Conservation (phyloP, 2,797 vertebrate species). For the Bradypodion ventrale region DNA sequence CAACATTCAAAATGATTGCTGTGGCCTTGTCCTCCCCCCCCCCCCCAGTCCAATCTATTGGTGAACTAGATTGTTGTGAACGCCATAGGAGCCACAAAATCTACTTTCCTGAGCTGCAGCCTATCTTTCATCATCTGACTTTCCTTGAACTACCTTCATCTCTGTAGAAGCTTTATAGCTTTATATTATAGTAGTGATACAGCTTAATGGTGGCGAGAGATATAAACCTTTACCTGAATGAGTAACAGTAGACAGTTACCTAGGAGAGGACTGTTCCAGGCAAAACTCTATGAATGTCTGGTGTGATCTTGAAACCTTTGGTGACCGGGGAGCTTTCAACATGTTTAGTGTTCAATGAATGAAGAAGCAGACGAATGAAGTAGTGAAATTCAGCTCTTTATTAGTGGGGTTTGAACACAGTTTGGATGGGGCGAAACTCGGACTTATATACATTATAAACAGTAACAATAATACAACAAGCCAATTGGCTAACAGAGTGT, state of each 20-base stretch:
- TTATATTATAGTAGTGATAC: neutral
- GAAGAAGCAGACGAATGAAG: too few species aligned
- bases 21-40: neutral
- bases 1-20: neutral
- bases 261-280: neutral
- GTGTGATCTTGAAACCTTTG: neutral
- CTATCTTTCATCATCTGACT: constrained; percentile 3
- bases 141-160: constrained; percentile 4
- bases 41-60: neutral
- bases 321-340: neutral
- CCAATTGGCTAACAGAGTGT: too few species aligned
- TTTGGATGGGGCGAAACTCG: too few species aligned
- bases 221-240: neutral
- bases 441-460: too few species aligned
- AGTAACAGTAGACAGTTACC: constrained; percentile 1
- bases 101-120: neutral
- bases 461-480: too few species aligned
- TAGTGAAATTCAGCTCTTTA: too few species aligned
- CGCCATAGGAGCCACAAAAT: neutral
- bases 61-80: neutral
- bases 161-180: constrained; percentile 7
- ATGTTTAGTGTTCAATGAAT: too few species aligned
- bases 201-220: neutral
- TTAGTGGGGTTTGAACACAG: too few species aligned
- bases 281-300: neutral